Evolutionary conservation across 30 jellyfish, hydroid and myxozoan species (phyloP), one percentile per base, ranked within the genome.

Genomic region (Rhopilema esculentum): DNA sequence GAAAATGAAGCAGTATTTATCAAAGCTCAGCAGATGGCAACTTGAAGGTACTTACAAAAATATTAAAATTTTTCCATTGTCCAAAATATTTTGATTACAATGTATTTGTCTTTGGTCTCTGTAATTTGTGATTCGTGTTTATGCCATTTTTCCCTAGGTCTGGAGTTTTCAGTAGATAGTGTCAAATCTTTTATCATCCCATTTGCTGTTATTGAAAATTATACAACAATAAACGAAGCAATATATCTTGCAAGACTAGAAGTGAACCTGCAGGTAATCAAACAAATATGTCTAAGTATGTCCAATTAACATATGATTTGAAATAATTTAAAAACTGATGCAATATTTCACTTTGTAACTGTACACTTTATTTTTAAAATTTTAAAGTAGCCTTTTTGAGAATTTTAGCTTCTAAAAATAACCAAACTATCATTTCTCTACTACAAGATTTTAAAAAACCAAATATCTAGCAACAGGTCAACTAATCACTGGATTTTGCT

Each of bases 111-210:
- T 23, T 19, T n/a, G 24, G 24, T 0, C 21, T n/a, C 17, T 16
- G 16, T 15, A 8, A 4, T 1, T 63, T 40, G 9, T 40, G 9
- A 40, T 2, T 6, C 12, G 57, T 12, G 12, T 40, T 40, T 40
- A 2, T 64, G 9, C 27, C 67, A 8, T 53, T 32, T 27, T 48
- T 0, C 79, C 70, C 48, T 69, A 93, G 98, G 98, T 67, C 67
- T 93, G 49, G 93, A 89, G 50, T 65, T 88, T 29, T 95, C 97
- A 27, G 73, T 93, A 20, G 98, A 93, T 1, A 80, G 88, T 27
- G 80, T 91, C 28, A 91, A 95, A 66, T 95, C 99, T 9, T 86
- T 90, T 79, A 77, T 95, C 19, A 75, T 95, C 24, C 96, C 99
- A 51, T 16, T 77, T 84, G 97, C 97, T 71, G 96, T 90, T 15